Percentiles rank a stretch among this genome's conserved stretches.
Conservation (phyloP, 2,113 vertebrate species). For the Zosterops hypoxanthus region DNA sequence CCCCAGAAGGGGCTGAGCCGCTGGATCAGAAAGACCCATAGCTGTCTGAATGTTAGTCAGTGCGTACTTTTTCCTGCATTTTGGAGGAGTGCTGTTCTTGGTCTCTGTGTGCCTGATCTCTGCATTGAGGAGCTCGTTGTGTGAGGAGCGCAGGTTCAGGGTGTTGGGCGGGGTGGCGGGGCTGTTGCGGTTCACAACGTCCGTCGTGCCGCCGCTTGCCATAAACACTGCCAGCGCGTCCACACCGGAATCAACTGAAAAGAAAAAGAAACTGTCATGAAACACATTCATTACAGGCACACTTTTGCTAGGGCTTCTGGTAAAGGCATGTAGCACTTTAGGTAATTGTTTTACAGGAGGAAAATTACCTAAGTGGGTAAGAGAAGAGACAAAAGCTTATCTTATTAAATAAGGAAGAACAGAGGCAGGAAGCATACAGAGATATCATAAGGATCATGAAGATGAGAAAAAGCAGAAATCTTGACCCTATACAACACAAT, state of each 20-base stretch:
- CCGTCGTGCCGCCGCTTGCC: slow-evolving; percentile 82
- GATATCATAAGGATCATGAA: neutral
- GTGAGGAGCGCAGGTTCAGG: slow-evolving; percentile 91
- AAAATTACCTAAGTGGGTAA: neutral
- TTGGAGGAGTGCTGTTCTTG: slow-evolving; percentile 85
- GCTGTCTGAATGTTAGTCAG: slow-evolving; percentile 90
- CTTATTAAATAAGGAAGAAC: neutral
- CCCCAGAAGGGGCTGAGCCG: slow-evolving; percentile 77
- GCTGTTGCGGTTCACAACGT: slow-evolving; percentile 82
- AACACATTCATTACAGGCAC: rapidly evolving
- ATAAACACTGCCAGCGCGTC: slow-evolving; percentile 89
- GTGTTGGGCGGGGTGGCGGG: slow-evolving; percentile 85
- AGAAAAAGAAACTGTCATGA: neutral
- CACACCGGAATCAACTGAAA: slow-evolving; percentile 76
- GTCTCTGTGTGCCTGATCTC: slow-evolving; percentile 87
- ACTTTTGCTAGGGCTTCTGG: neutral
- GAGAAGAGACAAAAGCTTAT: neutral
- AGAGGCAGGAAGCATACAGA: neutral
- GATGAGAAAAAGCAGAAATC: neutral
- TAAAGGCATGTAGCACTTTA: neutral
- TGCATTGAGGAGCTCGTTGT: slow-evolving; percentile 90
- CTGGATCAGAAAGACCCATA: slow-evolving; percentile 88
- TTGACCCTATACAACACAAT: neutral
- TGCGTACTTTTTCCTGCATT: slow-evolving; percentile 90
- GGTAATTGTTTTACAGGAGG: neutral